Evolutionary conservation across 2,888 invertebrate species (phyloP), one percentile per base, ranked within the genome.

Genomic region (Octonoba sinensis): DNA sequence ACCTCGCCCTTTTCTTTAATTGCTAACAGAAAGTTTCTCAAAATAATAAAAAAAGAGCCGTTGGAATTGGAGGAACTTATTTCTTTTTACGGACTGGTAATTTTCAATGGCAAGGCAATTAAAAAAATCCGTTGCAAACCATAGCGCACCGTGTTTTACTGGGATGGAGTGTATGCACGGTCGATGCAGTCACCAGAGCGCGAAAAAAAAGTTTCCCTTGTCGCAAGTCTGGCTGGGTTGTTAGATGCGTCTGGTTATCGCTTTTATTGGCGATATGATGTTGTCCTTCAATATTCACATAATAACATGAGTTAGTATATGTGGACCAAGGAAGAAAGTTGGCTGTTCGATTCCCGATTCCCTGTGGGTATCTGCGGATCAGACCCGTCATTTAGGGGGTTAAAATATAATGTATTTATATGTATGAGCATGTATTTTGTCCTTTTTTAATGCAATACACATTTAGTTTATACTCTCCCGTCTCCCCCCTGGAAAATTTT

Each of bases 91-190:
- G 71, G 78, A 66, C 71, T 65, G 64, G 72, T 72, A 78, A 78
- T 66, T 78, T 72, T 56, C 57, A 57, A 71, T 70, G 72, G 57
- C 16, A 16, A 54, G 69, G 72, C 72, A 79, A 72, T 79, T 72
- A 79, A 79, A 76, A 76, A 79, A 79, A 72, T 72, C 72, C 72
- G 66, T 79, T 72, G 71, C 51, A 51, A 60, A 51, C 54, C 79
- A 79, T 79, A 73, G 72, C 47, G 79, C 79, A 79, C 79, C 60
- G 79, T 79, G 79, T 72, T 60, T 67, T 79, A 79, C 66, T 51
- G 62, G 36, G 1, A 24, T 16, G 20, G 24, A 44, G 27, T 46
- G 73, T 56, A 77, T 70, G 77, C 77, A 70, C 77, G 77, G 54
- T 46, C 69, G 71, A 20, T 47, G 46, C 16, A 20, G 12, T 18